A percentile compares a stretch with the other conserved stretches of the same genome.
These are phyloP conservation scores for Nephrotoma appendiculata DNA, from an alignment of 2,888 invertebrate species.

Conservation along the genomic window DNA sequence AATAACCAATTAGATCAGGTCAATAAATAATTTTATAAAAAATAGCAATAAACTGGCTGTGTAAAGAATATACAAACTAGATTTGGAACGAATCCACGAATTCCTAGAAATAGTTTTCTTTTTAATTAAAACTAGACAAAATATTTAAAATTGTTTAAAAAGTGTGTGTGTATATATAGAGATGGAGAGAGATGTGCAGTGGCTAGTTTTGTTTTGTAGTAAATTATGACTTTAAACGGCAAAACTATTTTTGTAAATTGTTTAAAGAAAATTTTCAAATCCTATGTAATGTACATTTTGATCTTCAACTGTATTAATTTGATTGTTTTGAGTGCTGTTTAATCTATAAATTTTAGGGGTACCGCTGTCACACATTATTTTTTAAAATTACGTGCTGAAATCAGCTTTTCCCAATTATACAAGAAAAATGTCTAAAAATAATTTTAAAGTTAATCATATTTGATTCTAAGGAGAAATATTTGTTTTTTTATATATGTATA, in stretches of 20 bases:
- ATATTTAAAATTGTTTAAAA: not conserved
- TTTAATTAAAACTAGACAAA: not conserved
- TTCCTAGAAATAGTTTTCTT: not conserved
- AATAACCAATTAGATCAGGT: not conserved
- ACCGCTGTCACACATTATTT: not conserved
- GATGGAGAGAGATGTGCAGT: not conserved
- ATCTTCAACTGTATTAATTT: not conserved
- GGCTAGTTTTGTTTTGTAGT: not conserved
- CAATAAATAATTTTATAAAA: not conserved
- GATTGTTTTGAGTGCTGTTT: not conserved
- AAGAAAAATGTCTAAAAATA: not conserved
- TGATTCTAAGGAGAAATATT: not conserved
- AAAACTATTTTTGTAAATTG: not conserved
- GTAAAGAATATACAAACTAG: not conserved
- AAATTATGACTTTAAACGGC: not conserved
- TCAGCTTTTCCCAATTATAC: not conserved
- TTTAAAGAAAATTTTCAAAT: not conserved
- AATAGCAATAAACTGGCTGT: not conserved
- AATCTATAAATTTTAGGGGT: not conserved
- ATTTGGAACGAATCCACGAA: not conserved
- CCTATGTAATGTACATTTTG: not conserved
- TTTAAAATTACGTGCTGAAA: not conserved
- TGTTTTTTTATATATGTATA: not conserved
- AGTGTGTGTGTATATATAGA: not conserved
- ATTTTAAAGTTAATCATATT: not conserved